Conservation (phyloP, 2,113 vertebrate genomes). For the Nyctereutes procyonoides region DNA sequence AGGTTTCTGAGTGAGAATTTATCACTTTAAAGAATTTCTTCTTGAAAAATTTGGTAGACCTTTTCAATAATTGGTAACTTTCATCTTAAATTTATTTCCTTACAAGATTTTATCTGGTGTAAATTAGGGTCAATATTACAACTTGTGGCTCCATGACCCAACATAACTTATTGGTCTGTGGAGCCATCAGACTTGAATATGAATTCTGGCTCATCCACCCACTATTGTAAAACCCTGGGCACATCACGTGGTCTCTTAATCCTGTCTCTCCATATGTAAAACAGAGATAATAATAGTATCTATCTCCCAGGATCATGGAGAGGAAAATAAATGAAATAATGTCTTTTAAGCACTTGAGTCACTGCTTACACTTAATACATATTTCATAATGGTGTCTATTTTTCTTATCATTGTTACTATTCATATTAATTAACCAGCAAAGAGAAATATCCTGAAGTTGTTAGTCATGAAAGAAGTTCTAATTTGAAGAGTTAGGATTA, state of each 20-base stretch:
- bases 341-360: not conserved
- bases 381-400: not conserved
- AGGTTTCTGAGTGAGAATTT: not conserved
- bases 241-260: not conserved
- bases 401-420: not conserved
- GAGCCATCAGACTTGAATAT: not conserved
- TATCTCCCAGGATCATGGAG: not conserved
- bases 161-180: not conserved
- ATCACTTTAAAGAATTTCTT: constrained; percentile 6
- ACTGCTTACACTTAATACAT: not conserved
- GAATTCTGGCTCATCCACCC: not conserved
- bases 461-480: not conserved
- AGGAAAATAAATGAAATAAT: not conserved
- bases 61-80: not conserved
- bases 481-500: constrained; percentile 35
- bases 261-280: not conserved
- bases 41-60: not conserved
- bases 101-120: not conserved
- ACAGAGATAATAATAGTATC: not conserved
- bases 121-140: constrained; percentile 1
- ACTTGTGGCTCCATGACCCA: not conserved
- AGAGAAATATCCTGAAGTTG: not conserved
- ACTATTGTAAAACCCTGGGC: not conserved
- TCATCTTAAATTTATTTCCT: constrained; percentile 28
- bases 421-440: not conserved